Evolutionary conservation across 1,140 invertebrate species (phyloP).

Genomic region (Drosophila biarmipes): DNA sequence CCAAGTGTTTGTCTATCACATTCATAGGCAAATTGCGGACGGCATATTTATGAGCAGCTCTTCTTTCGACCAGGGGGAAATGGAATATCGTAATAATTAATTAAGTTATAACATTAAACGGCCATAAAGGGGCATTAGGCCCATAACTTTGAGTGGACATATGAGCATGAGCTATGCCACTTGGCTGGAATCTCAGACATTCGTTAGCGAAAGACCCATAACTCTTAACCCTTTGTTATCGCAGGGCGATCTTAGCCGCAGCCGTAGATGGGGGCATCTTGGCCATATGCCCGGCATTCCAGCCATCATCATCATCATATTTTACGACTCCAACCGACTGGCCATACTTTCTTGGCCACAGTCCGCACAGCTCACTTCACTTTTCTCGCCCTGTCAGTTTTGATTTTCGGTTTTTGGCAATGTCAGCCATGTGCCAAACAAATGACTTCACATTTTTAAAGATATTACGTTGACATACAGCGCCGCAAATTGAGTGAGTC

Average conservation of each 20-base stretch:
- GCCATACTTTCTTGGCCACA: conserved; percentile 40
- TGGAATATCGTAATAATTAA: conserved; percentile 76
- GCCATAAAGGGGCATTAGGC: conserved; percentile 79
- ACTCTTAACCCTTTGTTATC: conserved; percentile 65
- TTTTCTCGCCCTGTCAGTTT: conserved; percentile 56
- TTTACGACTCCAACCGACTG: conserved; percentile 41
- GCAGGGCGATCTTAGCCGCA: conserved; percentile 27
- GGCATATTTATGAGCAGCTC: conserved; percentile 56
- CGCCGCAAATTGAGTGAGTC: conserved; percentile 57
- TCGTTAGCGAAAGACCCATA: conserved; percentile 53
- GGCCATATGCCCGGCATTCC: conserved; percentile 41
- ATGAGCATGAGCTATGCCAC: conserved; percentile 52
- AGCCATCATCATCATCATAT: conserved; percentile 51
- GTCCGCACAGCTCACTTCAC: conserved; percentile 28
- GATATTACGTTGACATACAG: conserved; percentile 69
- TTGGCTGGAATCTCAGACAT: conserved; percentile 55
- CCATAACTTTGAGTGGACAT: conserved; percentile 74
- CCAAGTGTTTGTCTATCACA: conserved; percentile 51
- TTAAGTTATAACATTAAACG: conserved; percentile 82
- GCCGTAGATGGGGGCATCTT: conserved; percentile 14
- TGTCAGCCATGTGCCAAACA: conserved; percentile 70
- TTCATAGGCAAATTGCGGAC: conserved; percentile 70
- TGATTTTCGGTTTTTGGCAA: conserved; percentile 58
- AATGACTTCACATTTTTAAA: conserved; percentile 80
- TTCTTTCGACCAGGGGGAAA: conserved; percentile 21